Percentiles rank a stretch among this genome's conserved stretches.
Evolutionary conservation across 2,797 vertebrate species (phyloP).

Genomic region (Trichosurus vulpecula): DNA sequence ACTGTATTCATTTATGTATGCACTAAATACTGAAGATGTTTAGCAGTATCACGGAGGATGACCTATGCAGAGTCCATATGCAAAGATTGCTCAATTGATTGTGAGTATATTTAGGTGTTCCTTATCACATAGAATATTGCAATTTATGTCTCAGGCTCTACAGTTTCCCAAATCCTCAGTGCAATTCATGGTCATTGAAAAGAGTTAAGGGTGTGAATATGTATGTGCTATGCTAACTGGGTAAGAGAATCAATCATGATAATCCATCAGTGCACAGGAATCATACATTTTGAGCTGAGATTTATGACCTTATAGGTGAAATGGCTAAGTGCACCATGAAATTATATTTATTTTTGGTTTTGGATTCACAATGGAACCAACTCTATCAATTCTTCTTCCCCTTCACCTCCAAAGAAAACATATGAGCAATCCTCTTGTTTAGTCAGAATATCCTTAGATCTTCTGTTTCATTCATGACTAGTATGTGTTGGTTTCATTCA

Average conservation of each 20-base stretch:
- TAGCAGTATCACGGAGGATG: not conserved
- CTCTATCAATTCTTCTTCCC: not conserved
- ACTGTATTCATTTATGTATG: not conserved
- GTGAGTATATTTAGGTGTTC: not conserved
- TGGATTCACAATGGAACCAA: not conserved
- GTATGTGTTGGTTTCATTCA: not conserved
- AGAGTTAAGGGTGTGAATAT: no score
- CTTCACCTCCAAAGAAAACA: not conserved
- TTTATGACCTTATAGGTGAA: not conserved
- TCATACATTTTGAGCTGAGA: not conserved
- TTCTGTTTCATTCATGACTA: not conserved
- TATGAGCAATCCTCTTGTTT: not conserved
- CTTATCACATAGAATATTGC: not conserved
- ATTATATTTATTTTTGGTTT: not conserved
- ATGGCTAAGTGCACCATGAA: not conserved
- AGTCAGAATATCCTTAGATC: not conserved
- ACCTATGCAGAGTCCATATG: not conserved
- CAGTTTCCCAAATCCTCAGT: not conserved
- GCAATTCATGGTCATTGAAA: not conserved
- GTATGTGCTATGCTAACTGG: no score
- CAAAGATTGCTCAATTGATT: not conserved
- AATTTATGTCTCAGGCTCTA: not conserved
- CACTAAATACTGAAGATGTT: not conserved
- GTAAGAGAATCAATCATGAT: no score
- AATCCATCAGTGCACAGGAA: not conserved